These are phyloP conservation scores for Alligator sinensis DNA, from an alignment of 2,113 vertebrate genomes.

Conservation along the genomic window DNA sequence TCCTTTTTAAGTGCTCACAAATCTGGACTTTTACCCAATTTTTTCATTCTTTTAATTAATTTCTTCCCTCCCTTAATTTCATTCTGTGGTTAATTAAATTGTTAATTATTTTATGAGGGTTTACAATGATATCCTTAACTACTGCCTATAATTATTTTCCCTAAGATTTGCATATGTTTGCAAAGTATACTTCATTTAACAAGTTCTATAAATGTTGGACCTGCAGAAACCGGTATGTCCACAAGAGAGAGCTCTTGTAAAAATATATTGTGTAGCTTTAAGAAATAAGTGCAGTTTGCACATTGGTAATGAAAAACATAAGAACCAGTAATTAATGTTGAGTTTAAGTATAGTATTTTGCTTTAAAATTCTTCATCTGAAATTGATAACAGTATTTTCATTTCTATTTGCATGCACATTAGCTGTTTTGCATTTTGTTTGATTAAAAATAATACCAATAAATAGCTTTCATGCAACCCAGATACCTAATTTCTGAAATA, in stretches of 20 bases:
- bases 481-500: background rate
- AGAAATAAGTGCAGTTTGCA: conserved; percentile 25
- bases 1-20: background rate
- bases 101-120: conserved; percentile 35
- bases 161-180: conserved; percentile 47
- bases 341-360: conserved; percentile 51
- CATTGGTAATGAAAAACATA: conserved; percentile 23
- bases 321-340: conserved; percentile 54
- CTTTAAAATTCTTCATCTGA: conserved; percentile 45
- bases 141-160: background rate
- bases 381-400: background rate
- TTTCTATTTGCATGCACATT: conserved; percentile 21
- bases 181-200: background rate
- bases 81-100: conserved; percentile 31
- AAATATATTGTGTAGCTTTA: conserved; percentile 47
- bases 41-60: conserved; percentile 65
- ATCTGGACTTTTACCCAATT: background rate
- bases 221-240: conserved; percentile 56
- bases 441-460: conserved; percentile 22
- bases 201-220: background rate
- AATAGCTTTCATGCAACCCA: background rate
- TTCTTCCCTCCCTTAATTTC: conserved; percentile 38
- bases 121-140: conserved; percentile 19
- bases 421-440: conserved; percentile 40
- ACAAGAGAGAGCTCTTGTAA: conserved; percentile 83